Base-by-base conservation (phyloP, 2,113 vertebrate species). In the Mobula birostris region DNA sequence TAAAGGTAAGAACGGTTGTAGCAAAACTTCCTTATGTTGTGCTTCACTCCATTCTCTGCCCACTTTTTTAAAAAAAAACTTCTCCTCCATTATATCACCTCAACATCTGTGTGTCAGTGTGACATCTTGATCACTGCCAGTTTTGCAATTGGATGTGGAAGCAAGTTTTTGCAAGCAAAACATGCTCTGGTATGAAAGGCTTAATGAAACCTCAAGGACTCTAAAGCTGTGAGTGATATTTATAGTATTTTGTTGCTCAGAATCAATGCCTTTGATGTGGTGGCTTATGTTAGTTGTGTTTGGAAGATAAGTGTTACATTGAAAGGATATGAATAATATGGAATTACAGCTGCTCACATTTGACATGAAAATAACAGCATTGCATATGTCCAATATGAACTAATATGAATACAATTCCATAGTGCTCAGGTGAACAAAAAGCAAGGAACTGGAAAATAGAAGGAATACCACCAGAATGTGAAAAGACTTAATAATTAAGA, bases 231-330 rank as follows among this genome's bases (percentile, higher is more conserved):
- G 91, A 93, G 48, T 11, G 70, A 29, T 56, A 93, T 76, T 93
- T 93, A 74, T 70, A 93, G 91, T 74, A 93, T 93, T 66, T 93
- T 74, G 91, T 74, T 74, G 36, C 68, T 93, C 36, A 56, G 32
- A 56, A 93, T 93, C n/a, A 56, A 56, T 72, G 91, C 68, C 91
- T 93, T 93, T 93, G 91, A 93, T 93, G 91, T 93, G 91, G 91
- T 48, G 24, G 32, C 70, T 93, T 72, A 76, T 66, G 70, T 56
- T 40, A 74, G 70, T 93, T 72, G 36, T 74, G 70, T 76, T 74
- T 11, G 40, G 70, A 76, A 74, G 91, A 74, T 74, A 74, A 74
- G 91, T 72, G 66, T 40, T 27, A 24, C 7, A 70, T 7, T 91
- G 88, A 72, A 70, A 40, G 40, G 12, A 70, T 17, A 70, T 72